These are phyloP conservation scores for Eriocheir sinensis DNA, from an alignment of 1,140 invertebrate genomes.

Conservation along the genomic window DNA sequence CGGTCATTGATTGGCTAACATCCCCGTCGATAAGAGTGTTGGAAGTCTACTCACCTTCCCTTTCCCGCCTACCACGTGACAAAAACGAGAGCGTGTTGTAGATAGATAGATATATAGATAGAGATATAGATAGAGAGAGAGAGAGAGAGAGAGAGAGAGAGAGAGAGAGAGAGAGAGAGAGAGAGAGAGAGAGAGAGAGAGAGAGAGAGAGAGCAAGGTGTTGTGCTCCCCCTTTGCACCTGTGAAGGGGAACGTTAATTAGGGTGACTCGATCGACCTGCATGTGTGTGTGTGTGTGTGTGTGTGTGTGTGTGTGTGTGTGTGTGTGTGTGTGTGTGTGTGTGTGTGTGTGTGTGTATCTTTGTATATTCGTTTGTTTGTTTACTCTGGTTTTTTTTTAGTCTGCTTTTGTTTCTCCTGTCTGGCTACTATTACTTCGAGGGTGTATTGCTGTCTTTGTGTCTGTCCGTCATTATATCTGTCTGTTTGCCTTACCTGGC, in stretches of 20 bases:
- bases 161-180: no score
- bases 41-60: no score
- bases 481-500: no score
- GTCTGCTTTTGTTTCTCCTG: not conserved
- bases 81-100: no score
- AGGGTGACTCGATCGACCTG: no score
- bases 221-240: no score
- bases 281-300: conserved; percentile 35
- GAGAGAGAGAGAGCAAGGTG: no score
- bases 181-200: no score
- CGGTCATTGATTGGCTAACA: conserved; percentile 23
- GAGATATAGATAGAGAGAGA: no score
- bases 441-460: not conserved
- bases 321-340: conserved; percentile 44
- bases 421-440: not conserved
- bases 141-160: no score
- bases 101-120: no score
- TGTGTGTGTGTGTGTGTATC: conserved; percentile 33
- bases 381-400: not conserved
- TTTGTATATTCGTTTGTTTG: not conserved
- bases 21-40: not conserved
- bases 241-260: no score
- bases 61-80: conserved; percentile 9
- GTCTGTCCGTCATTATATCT: conserved; percentile 1
- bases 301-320: conserved; percentile 49